Evolutionary conservation across 2,888 invertebrate species (phyloP).

Genomic region (Ectropis crepuscularia): DNA sequence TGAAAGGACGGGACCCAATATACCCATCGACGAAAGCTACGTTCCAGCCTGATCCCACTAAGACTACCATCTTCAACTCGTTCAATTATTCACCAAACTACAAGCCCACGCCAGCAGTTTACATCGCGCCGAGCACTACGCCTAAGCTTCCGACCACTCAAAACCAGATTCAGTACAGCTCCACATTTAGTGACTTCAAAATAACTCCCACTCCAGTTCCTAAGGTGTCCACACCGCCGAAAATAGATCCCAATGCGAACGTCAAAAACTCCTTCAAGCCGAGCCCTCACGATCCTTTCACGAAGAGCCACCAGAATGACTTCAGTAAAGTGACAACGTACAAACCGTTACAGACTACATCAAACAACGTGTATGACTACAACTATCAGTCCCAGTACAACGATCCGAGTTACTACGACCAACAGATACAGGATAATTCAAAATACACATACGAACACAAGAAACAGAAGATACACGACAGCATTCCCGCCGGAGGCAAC

Average conservation of each 20-base stretch:
- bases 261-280: conserved; percentile 70
- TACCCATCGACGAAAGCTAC: conserved; percentile 71
- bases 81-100: conserved; percentile 70
- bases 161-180: conserved; percentile 69
- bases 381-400: conserved; percentile 65
- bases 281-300: conserved; percentile 78
- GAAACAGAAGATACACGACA: conserved; percentile 69
- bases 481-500: conserved; percentile 64
- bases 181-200: conserved; percentile 70
- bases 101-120: conserved; percentile 65
- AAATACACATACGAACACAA: conserved; percentile 61
- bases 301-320: conserved; percentile 63
- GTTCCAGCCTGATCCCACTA: conserved; percentile 71
- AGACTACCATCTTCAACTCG: conserved; percentile 73
- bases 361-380: conserved; percentile 63
- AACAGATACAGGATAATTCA: conserved; percentile 49
- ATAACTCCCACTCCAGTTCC: conserved; percentile 77
- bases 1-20: conserved; percentile 80
- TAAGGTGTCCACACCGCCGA: conserved; percentile 64
- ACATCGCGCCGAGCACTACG: conserved; percentile 61
- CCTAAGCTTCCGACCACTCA: conserved; percentile 66
- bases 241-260: conserved; percentile 71
- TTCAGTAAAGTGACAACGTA: conserved; percentile 73
- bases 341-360: conserved; percentile 67
- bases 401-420: conserved; percentile 59